A percentile compares a stretch with the other conserved stretches of the same genome.
Conservation (phyloP, 2,113 vertebrate species). For the Oreochromis tanganicae region DNA sequence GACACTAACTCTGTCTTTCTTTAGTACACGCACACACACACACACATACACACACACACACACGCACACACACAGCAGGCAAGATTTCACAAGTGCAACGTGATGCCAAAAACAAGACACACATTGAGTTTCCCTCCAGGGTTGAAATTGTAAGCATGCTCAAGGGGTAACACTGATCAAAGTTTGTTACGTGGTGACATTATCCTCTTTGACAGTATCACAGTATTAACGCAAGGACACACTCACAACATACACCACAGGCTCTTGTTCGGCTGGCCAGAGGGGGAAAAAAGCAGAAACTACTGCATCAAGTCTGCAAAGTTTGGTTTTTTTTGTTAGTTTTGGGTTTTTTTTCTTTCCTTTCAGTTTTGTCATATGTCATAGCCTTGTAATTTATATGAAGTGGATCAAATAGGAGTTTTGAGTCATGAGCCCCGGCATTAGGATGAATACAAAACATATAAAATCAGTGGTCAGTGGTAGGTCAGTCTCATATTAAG, state of each 20-base stretch:
- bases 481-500: background rate
- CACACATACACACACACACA: background rate
- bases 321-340: background rate
- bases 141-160: slow-evolving; percentile 11
- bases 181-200: slow-evolving; percentile 22
- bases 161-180: slow-evolving; percentile 26
- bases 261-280: background rate
- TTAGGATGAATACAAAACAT: background rate
- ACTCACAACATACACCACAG: background rate
- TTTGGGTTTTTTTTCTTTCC: background rate
- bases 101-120: background rate
- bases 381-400: background rate
- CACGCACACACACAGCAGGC: background rate
- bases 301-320: slow-evolving; percentile 12
- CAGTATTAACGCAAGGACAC: slow-evolving; percentile 6
- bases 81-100: slow-evolving; percentile 1
- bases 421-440: background rate
- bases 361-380: background rate
- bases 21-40: background rate
- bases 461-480: background rate
- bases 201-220: slow-evolving; percentile 45
- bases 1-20: background rate
- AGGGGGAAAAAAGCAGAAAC: background rate
- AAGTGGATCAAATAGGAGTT: background rate
- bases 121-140: background rate